Evolutionary conservation across 2,113 vertebrate genomes (phyloP), one percentile per base, ranked within the genome.

Genomic region (Sardina pilchardus): DNA sequence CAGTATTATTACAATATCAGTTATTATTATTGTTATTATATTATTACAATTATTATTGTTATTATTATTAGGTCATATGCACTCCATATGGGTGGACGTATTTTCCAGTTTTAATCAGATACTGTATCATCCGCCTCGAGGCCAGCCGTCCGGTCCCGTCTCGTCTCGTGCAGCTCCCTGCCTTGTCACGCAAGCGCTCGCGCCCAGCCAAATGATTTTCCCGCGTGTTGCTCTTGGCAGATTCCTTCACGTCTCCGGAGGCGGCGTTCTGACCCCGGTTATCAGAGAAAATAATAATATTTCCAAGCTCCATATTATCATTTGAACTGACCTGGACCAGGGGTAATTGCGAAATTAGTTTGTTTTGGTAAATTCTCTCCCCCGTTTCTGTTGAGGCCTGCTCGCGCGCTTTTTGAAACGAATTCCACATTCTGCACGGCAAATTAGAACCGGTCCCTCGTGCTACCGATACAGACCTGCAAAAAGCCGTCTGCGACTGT

Each of bases 191-290:
- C 91, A 82, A 88, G 53, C 6, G 34, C 89, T 85, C 63, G 63
- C 63, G 21, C 85, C 82, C 67, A 85, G 85, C 90, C 87, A 91
- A 93, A 92, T 93, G 86, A 89, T 87, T 93, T 93, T 90, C n/a
- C n/a, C 86, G 88, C 86, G 80, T 91, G 90, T 93, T 92, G 87
- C 89, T 92, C 86, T 93, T 92, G 91, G 89, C 90, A 85, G 83
- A 85, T 83, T 75, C 67, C 34, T 85, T 26, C 4, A 80, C 19
- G 71, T 21, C 67, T 83, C 6, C 1, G 83, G 75, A 85, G 88
- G 89, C 82, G 59, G 17, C 9, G 30, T 36, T 16, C 47, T 34
- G 87, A 88, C 63, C 36, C 43, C 84, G 84, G 85, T 90, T 91
- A 87, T 90, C 86, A 81, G 43, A 75, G 44, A 91, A 87, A 83